These are phyloP conservation scores for Dicrurus megarhynchus DNA, from an alignment of 2,113 vertebrate genomes.

Conservation along the genomic window DNA sequence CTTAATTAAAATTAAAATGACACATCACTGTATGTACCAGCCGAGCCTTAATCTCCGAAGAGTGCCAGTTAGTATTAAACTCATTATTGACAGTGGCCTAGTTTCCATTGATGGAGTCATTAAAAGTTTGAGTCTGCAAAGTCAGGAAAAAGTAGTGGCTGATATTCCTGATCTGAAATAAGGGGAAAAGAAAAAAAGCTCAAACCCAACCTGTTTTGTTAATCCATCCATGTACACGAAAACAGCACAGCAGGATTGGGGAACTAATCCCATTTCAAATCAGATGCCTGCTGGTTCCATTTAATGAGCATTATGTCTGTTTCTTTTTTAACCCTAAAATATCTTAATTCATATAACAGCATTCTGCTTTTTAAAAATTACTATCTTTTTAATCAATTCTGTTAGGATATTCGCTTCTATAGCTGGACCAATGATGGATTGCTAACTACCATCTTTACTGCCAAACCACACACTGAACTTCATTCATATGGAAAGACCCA, in stretches of 20 bases:
- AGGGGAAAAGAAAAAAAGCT: neutral
- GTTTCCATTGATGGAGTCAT: slow-evolving; percentile 42
- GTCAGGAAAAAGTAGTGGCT: slow-evolving; percentile 15
- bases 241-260: slow-evolving; percentile 36
- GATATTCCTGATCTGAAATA: slow-evolving; percentile 13
- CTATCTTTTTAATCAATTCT: neutral
- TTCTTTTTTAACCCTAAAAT: slow-evolving; percentile 39
- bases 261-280: slow-evolving; percentile 61
- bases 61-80: slow-evolving; percentile 29
- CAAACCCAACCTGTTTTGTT: slow-evolving; percentile 25
- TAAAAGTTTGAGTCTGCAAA: slow-evolving; percentile 49
- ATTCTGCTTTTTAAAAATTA: neutral
- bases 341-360: neutral
- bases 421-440: neutral
- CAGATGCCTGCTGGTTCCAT: slow-evolving; percentile 42
- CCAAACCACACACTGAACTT: neutral
- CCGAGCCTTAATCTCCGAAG: slow-evolving; percentile 1
- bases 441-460: neutral
- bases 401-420: neutral
- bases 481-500: neutral
- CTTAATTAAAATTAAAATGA: slow-evolving; percentile 44
- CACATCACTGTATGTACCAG: neutral
- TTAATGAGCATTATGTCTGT: slow-evolving; percentile 26
- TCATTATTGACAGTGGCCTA: slow-evolving; percentile 36
- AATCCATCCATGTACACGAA: slow-evolving; percentile 35